These are phyloP conservation scores for Apostichopus leukothele DNA, from an alignment of 53 echinoderm and acorn worm genomes.

Conservation along the genomic window DNA sequence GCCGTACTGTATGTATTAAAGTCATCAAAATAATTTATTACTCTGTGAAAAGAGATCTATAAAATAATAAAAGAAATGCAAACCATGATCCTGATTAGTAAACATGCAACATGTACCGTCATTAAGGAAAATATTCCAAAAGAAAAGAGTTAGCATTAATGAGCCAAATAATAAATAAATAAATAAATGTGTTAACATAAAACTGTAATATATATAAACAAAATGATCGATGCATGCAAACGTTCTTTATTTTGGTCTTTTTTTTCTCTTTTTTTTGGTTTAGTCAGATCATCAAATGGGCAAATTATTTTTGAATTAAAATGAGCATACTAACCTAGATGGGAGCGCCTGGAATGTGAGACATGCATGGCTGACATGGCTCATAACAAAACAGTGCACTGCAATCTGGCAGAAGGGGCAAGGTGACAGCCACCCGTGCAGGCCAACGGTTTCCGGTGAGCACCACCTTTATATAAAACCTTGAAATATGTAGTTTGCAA, in stretches of 20 bases:
- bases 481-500: conserved; percentile 32
- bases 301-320: conserved; percentile 15
- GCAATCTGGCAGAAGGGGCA: conserved; percentile 39
- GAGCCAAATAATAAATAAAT: too few relatives aligned
- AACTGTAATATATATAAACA: too few relatives aligned
- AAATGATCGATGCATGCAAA: too few relatives aligned
- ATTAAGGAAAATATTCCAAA: too few relatives aligned
- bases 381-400: conserved; percentile 45
- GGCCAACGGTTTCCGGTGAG: conserved; percentile 13
- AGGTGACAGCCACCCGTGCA: conserved; percentile 16
- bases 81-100: too few relatives aligned
- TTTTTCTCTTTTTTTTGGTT: background rate
- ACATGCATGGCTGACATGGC: conserved; percentile 83
- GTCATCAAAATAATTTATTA: too few relatives aligned
- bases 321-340: conserved; percentile 80
- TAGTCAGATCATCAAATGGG: background rate
- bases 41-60: too few relatives aligned
- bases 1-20: too few relatives aligned
- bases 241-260: background rate
- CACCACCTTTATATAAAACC: conserved; percentile 24
- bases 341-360: conserved; percentile 83
- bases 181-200: too few relatives aligned
- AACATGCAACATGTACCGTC: too few relatives aligned
- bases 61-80: too few relatives aligned
- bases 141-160: too few relatives aligned